Conservation (phyloP, 2,113 vertebrate species). For the Burhinus oedicnemus region DNA sequence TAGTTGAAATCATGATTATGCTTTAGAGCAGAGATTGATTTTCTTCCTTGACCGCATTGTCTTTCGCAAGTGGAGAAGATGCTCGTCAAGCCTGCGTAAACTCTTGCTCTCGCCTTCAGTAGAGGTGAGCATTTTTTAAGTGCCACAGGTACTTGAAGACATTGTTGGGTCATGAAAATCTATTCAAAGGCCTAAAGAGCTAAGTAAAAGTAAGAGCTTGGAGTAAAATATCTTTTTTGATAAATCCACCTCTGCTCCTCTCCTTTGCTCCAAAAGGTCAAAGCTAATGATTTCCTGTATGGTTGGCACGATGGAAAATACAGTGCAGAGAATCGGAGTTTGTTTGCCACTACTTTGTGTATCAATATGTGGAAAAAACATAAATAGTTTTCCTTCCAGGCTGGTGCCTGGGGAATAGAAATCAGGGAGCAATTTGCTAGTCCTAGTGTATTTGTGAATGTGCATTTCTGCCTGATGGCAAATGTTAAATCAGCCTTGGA, state of each 20-base stretch:
- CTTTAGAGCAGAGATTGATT: conserved; percentile 49
- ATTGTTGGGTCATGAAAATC: conserved; percentile 28
- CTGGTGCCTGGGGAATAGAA: conserved; percentile 63
- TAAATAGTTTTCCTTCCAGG: conserved; percentile 69
- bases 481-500: conserved; percentile 69
- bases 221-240: conserved; percentile 64
- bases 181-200: neutral
- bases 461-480: conserved; percentile 75
- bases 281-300: conserved; percentile 69
- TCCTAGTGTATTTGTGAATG: conserved; percentile 69
- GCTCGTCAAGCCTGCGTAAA: neutral
- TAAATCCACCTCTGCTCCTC: conserved; percentile 38
- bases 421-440: conserved; percentile 71
- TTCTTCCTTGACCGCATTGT: neutral
- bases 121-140: neutral
- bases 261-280: conserved; percentile 51
- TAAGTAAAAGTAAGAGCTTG: neutral
- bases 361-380: conserved; percentile 51
- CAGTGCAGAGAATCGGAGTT: conserved; percentile 32
- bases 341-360: conserved; percentile 67
- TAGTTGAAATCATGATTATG: conserved; percentile 13
- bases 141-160: neutral
- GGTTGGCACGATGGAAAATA: conserved; percentile 65
- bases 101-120: neutral
- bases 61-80: neutral